Evolutionary conservation across 2,888 invertebrate species (phyloP).

Genomic region (Lasioglossum zephyrum): DNA sequence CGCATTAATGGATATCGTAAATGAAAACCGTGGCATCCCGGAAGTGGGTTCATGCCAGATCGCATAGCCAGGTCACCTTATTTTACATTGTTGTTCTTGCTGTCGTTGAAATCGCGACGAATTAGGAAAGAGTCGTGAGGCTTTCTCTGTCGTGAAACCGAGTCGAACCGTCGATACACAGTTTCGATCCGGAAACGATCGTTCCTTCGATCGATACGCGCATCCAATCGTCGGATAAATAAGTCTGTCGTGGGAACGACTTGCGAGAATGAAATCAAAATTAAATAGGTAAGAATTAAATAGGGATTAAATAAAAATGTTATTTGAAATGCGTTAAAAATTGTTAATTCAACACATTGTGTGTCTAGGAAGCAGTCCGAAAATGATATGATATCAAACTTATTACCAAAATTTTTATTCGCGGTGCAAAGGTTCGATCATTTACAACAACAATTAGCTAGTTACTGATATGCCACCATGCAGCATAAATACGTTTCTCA

Average conservation of each 20-base stretch:
- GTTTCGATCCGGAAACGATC: not conserved
- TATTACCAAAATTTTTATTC: no score
- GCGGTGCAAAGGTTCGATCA: no score
- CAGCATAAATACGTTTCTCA: no score
- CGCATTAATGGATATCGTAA: slow-evolving; percentile 24
- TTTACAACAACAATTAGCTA: no score
- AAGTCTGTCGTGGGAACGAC: not conserved
- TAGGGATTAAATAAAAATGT: no score
- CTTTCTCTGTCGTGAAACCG: slow-evolving; percentile 4
- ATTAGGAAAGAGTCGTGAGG: slow-evolving; percentile 28
- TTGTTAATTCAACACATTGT: no score
- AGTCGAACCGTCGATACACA: not conserved
- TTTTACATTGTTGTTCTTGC: slow-evolving; percentile 60
- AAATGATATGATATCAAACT: no score
- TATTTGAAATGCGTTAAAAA: no score
- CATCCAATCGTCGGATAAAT: not conserved
- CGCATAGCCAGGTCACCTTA: slow-evolving; percentile 75
- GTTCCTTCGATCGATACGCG: not conserved
- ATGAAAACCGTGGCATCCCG: slow-evolving; percentile 54
- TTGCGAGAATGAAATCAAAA: no score
- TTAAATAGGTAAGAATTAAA: no score
- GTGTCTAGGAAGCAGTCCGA: no score
- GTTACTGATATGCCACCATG: no score
- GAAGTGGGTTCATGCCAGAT: slow-evolving; percentile 74
- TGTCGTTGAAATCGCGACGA: slow-evolving; percentile 37